These are phyloP conservation scores for Caradrina kadenii DNA, from an alignment of 2,888 invertebrate genomes.

Conservation along the genomic window DNA sequence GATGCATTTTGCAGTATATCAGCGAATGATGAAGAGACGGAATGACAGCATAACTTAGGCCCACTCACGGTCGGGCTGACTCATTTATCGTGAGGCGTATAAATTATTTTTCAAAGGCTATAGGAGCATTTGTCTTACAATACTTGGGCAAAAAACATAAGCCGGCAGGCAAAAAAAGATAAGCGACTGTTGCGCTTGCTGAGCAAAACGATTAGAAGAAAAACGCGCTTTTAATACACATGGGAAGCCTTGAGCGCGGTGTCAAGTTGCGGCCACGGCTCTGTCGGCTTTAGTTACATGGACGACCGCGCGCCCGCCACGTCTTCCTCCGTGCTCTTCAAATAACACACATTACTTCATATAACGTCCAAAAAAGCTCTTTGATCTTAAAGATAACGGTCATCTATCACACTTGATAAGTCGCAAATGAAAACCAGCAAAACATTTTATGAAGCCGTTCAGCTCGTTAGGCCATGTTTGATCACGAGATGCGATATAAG, in stretches of 20 bases:
- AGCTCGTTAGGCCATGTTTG: slow-evolving; percentile 77
- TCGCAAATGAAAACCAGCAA: slow-evolving; percentile 67
- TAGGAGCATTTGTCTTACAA: slow-evolving; percentile 43
- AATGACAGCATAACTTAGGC: slow-evolving; percentile 74
- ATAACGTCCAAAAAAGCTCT: slow-evolving; percentile 52
- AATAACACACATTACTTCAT: slow-evolving; percentile 63
- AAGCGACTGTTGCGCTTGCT: slow-evolving; percentile 60
- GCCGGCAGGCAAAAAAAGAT: slow-evolving; percentile 58
- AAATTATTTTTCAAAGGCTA: slow-evolving; percentile 52
- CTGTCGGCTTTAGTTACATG: slow-evolving; percentile 81
- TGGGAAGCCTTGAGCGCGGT: slow-evolving; percentile 86
- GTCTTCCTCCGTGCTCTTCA: slow-evolving; percentile 72
- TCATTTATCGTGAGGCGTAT: slow-evolving; percentile 58
- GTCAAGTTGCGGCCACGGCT: slow-evolving; percentile 76
- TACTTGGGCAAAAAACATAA: slow-evolving; percentile 36
- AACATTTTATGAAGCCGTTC: slow-evolving; percentile 73
- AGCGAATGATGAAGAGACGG: slow-evolving; percentile 76
- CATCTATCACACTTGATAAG: slow-evolving; percentile 50
- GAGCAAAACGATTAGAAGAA: slow-evolving; percentile 75
- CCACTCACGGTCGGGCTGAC: slow-evolving; percentile 64
- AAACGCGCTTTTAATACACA: slow-evolving; percentile 83
- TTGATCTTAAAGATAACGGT: slow-evolving; percentile 37
- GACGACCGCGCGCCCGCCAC: slow-evolving; percentile 77
- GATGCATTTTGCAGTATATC: slow-evolving; percentile 81
- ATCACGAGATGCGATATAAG: slow-evolving; percentile 64